A percentile compares a stretch with the other conserved stretches of the same genome.
phyloP scores from a whole-genome alignment of 53 echinoderm and acorn worm genomes.

The Mesocentrotus franciscanus region DNA sequence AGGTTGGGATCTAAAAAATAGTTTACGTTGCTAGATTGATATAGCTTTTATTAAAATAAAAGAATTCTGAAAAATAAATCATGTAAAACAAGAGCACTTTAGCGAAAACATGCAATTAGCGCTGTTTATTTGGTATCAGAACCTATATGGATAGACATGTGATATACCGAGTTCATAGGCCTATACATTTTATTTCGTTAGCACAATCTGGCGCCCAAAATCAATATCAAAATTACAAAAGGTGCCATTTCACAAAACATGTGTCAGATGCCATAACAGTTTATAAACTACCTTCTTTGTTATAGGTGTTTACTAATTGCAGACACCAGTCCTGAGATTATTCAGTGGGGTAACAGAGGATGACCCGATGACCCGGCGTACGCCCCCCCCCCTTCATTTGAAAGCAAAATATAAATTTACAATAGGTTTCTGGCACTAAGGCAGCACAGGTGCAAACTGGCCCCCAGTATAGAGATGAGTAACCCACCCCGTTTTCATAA shows the following conservation, averaged over 20 bases:
- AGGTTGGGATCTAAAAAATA: no score
- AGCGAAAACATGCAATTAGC: background rate
- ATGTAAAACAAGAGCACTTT: background rate
- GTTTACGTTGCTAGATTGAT: no score
- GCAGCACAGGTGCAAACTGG: background rate
- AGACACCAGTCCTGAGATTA: background rate
- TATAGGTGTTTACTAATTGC: background rate
- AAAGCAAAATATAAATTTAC: background rate
- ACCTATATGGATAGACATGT: no score
- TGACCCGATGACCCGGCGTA: background rate
- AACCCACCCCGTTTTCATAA: no score
- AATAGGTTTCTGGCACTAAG: background rate
- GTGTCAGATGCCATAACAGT: background rate
- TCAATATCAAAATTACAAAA: slow-evolving; percentile 13
- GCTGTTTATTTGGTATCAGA: no score
- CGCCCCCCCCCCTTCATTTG: background rate
- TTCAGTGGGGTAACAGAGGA: background rate
- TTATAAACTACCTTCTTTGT: background rate
- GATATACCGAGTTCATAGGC: background rate
- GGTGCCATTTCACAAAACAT: background rate
- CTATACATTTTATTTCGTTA: background rate
- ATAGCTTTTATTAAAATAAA: no score
- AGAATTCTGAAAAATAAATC: background rate
- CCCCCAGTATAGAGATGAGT: no score
- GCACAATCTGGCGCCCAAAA: background rate